Percentiles rank a stretch among this genome's conserved stretches.
phyloP scores from a whole-genome alignment of 2,113 vertebrate genomes.

The Notarius lentiginosus region DNA sequence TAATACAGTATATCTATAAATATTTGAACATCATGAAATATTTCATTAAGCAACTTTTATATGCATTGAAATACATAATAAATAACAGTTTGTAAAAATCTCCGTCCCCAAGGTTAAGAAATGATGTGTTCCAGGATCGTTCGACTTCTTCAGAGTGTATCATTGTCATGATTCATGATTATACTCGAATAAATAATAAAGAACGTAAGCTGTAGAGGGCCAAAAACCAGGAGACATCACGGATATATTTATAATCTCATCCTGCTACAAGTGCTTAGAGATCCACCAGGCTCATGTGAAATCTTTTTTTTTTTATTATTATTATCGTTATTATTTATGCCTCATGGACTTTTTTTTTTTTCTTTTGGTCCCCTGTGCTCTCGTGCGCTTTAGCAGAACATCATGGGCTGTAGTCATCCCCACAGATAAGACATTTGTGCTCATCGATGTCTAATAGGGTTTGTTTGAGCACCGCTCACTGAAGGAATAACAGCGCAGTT shows the following conservation, averaged over 20 bases:
- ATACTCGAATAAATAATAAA: not conserved
- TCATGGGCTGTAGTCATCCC: not conserved
- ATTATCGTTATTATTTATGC: not conserved
- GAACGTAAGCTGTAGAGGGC: not conserved
- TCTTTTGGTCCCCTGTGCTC: not conserved
- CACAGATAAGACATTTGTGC: not conserved
- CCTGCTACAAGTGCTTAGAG: too few species aligned
- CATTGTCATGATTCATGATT: not conserved
- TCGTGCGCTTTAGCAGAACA: not conserved
- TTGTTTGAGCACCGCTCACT: conserved; percentile 12
- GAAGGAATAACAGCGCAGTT: conserved; percentile 1
- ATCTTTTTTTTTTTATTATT: too few species aligned
- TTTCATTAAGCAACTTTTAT: too few species aligned
- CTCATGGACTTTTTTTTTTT: not conserved
- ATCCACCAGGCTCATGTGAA: not conserved
- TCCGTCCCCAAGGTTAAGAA: not conserved
- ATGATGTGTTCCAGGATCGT: not conserved
- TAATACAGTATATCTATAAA: not conserved
- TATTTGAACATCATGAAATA: not conserved
- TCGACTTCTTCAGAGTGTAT: not conserved
- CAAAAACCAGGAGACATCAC: not conserved
- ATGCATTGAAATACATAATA: not conserved
- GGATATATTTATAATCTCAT: not conserved
- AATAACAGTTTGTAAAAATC: not conserved
- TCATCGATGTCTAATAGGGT: conserved; percentile 11